Conservation (phyloP, 2,888 invertebrate species). For the Caenorhabditis becei region DNA sequence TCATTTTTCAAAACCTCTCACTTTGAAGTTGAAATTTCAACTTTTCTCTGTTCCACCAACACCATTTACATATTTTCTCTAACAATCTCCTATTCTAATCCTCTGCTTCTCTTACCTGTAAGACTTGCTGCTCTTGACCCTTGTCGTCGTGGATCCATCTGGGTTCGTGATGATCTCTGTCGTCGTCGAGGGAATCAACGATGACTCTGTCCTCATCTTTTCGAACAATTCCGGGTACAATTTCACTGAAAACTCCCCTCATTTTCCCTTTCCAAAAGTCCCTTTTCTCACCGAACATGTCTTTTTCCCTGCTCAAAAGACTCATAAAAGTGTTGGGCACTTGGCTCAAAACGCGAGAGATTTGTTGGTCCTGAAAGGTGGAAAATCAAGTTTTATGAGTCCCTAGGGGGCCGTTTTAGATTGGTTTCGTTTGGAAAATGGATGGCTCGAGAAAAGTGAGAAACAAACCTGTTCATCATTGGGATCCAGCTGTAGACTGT, state of each 20-base stretch:
- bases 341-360: slow-evolving; percentile 64
- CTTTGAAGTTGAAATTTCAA: no score
- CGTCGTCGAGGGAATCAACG: slow-evolving; percentile 63
- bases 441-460: neutral
- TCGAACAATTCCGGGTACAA: slow-evolving; percentile 79
- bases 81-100: neutral
- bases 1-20: no score
- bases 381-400: neutral
- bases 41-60: neutral
- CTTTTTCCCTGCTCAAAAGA: slow-evolving; percentile 74
- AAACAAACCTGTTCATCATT: slow-evolving; percentile 66
- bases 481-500: slow-evolving; percentile 62
- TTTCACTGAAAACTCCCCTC: slow-evolving; percentile 67
- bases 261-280: neutral
- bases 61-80: neutral
- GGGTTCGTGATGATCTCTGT: slow-evolving; percentile 77
- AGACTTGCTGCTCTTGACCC: slow-evolving; percentile 74
- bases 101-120: slow-evolving; percentile 64
- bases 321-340: slow-evolving; percentile 75
- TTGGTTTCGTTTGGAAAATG: neutral
- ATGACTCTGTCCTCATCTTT: slow-evolving; percentile 74
- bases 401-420: no score
- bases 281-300: slow-evolving; percentile 61
- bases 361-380: slow-evolving; percentile 66
- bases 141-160: slow-evolving; percentile 78